Percentiles rank a stretch among this genome's conserved stretches.
phyloP scores from a whole-genome alignment of 2,113 vertebrate genomes.

The Protobothrops flavoviridis region DNA sequence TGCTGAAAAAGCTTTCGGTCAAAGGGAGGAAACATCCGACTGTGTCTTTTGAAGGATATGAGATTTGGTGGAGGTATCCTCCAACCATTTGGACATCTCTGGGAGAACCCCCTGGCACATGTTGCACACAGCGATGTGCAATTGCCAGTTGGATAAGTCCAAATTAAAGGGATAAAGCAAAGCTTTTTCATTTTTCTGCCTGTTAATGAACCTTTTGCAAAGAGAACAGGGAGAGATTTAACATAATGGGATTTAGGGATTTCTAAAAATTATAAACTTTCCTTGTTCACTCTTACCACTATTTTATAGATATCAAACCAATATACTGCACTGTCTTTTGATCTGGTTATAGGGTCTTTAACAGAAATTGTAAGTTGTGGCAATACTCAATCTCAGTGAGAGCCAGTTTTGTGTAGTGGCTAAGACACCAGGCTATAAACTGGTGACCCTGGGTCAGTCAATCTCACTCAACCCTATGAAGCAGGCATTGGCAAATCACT shows the following conservation, averaged over 20 bases:
- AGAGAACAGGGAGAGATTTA: neutral
- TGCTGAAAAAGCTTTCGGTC: neutral
- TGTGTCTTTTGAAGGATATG: neutral
- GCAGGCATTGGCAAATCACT: neutral
- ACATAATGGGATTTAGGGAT: neutral
- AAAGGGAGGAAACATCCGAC: neutral
- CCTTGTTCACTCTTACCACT: neutral
- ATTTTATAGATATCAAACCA: neutral
- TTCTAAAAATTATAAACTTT: neutral
- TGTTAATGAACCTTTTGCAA: neutral
- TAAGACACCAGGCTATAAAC: neutral
- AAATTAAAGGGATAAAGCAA: neutral
- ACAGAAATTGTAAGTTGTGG: neutral
- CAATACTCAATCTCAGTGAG: neutral
- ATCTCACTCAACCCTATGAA: neutral
- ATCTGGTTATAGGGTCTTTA: neutral
- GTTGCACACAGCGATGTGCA: neutral
- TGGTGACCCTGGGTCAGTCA: neutral
- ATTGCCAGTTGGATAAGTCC: neutral
- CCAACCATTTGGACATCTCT: neutral
- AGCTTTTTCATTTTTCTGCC: neutral
- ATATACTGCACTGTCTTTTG: neutral
- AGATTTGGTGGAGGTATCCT: neutral
- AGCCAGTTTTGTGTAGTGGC: neutral
- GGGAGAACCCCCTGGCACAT: neutral